phyloP scores from a whole-genome alignment of 2,888 invertebrate species.

The Stenoptilia bipunctidactyla region DNA sequence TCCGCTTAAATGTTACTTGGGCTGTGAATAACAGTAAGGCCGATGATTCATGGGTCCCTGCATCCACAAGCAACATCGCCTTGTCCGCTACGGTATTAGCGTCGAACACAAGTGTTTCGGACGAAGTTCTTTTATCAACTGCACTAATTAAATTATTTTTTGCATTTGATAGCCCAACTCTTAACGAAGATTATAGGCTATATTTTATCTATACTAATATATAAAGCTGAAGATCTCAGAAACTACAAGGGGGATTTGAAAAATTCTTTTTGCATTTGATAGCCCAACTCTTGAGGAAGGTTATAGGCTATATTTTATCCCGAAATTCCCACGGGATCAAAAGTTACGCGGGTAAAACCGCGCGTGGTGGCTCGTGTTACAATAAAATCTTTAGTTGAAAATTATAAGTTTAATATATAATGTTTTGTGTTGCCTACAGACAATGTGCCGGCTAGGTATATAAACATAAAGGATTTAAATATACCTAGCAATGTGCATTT shows the following conservation, averaged over 20 bases:
- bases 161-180: constrained; percentile 5
- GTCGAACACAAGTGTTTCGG: not conserved
- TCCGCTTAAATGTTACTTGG: no score
- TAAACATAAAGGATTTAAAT: constrained; percentile 10
- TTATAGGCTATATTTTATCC: no score
- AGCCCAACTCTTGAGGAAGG: constrained; percentile 6
- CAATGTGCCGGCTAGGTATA: constrained; percentile 9
- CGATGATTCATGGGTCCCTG: no score
- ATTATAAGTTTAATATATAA: constrained; percentile 4
- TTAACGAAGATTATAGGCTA: no score
- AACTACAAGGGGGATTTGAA: constrained; percentile 7
- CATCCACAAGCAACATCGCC: not conserved
- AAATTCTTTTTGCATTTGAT: constrained; percentile 10
- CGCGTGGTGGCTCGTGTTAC: constrained; percentile 6
- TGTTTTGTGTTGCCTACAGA: constrained; percentile 16
- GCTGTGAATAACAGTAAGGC: no score
- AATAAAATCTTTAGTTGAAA: constrained; percentile 10
- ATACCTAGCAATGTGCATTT: constrained; percentile 15
- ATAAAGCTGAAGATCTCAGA: constrained; percentile 3
- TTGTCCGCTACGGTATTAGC: not conserved
- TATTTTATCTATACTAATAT: constrained; percentile 10
- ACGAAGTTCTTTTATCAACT: constrained; percentile 1
- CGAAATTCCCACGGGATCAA: no score
- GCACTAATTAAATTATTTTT: constrained; percentile 1
- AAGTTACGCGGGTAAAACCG: no score